A percentile compares a stretch with the other conserved stretches of the same genome.
These are phyloP conservation scores for Papilio glaucus DNA, from an alignment of 1,140 invertebrate genomes.

Conservation along the genomic window DNA sequence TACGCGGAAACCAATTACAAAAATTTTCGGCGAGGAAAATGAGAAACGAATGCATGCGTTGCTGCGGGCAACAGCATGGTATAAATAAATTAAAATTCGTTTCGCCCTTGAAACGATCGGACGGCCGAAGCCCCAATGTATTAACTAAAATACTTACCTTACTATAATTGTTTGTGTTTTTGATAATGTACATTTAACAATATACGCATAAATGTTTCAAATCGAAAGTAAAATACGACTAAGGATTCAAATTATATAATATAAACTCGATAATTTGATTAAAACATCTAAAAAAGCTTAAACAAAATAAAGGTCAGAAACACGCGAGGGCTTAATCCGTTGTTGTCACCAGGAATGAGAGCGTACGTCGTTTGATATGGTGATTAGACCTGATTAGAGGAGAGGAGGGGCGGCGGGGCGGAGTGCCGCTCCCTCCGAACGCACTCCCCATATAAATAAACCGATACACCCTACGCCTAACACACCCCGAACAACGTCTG, in stretches of 20 bases:
- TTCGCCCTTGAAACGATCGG: no score
- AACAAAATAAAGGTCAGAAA: conserved; percentile 53
- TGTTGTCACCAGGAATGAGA: conserved; percentile 77
- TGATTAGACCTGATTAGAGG: conserved; percentile 82
- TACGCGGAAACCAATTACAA: no score
- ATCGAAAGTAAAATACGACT: no score
- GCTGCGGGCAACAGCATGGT: no score
- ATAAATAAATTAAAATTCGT: no score
- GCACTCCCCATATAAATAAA: conserved; percentile 80
- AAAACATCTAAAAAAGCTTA: conserved; percentile 37
- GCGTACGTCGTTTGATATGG: conserved; percentile 82
- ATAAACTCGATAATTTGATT: conserved; percentile 36
- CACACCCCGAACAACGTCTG: conserved; percentile 33
- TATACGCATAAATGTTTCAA: no score
- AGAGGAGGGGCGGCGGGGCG: conserved; percentile 52
- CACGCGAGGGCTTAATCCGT: conserved; percentile 67
- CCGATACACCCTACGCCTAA: conserved; percentile 69
- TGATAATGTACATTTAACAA: no score
- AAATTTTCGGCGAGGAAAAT: no score
- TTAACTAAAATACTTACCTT: no score
- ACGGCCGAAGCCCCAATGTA: no score
- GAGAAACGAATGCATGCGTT: no score
- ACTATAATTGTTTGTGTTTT: no score
- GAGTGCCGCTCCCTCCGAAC: conserved; percentile 61
- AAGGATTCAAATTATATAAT: neutral